Base-by-base conservation (phyloP, 2,113 vertebrate genomes). In the Prionailurus viverrinus region DNA sequence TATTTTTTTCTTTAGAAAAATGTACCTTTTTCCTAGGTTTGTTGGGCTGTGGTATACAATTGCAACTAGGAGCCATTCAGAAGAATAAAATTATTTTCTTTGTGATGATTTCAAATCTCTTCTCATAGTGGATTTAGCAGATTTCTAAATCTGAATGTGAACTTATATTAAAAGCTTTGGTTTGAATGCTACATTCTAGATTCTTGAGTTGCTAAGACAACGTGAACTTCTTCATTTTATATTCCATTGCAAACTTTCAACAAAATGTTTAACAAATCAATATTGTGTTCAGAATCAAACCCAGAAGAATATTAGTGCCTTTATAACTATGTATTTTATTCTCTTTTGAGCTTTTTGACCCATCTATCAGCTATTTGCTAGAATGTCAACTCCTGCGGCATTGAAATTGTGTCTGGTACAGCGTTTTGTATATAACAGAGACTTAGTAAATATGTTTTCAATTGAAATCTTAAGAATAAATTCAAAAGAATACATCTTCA, bases 81-180 rank as follows among this genome's bases (percentile, higher is more conserved):
- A 80, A 86, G 41, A 55, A 83, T 21, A n/a, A 41, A 45, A 15
- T 73, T 51, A 63, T 61, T 93, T 96, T 87, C 45, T 71, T 48
- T 63, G 39, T 39, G 71, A 61, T 61, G 25, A 94, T 55, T 66
- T 8, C 36, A 63, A 58, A 78, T 78, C 41, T 83, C 7, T 65
- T 3, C 12, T 91, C 66, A 65, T 5, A 65, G 53, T 53, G 23
- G 23, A 65, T 61, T 73, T 93, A 68, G 36, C 11, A 63, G 61
- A 80, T 83, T 93, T 41, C 13, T 79, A 68, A 85, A 74, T 95
- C 94, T 91, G 25, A 39, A 39, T 89, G 5, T 89, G 53, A 74
- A 39, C 19, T 61, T 82, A 10, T 25, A 51, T 45, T 73, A 65
- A 71, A 96, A 76, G 55, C 41, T 71, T 23, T 27, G 51, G 11